These are phyloP conservation scores for Gymnarchus niloticus DNA, from an alignment of 2,113 vertebrate species.

Conservation along the genomic window DNA sequence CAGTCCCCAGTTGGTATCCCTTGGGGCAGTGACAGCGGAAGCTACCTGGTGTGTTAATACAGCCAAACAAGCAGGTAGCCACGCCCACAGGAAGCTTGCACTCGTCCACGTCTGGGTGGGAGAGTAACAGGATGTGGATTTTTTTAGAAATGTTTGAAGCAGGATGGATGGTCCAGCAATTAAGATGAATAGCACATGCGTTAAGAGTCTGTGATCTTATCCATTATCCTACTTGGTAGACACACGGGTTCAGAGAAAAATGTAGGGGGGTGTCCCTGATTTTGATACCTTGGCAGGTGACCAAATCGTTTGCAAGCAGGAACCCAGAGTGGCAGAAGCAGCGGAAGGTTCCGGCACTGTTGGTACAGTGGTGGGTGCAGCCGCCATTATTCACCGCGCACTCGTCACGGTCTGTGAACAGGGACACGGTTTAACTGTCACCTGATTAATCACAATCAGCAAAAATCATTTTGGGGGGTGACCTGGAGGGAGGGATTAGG, in stretches of 20 bases:
- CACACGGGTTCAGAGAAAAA: background rate
- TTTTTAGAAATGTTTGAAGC: background rate
- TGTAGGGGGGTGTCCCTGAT: background rate
- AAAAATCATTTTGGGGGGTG: background rate
- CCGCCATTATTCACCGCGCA: constrained; percentile 13
- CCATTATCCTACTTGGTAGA: background rate
- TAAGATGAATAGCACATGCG: background rate
- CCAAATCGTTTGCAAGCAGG: constrained; percentile 5
- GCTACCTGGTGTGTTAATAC: constrained; percentile 48
- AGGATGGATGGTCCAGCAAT: background rate
- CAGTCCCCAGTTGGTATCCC: constrained; percentile 39
- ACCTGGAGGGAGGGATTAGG: background rate
- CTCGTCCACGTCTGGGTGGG: constrained; percentile 52
- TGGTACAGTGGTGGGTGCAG: constrained; percentile 21
- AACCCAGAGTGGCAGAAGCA: constrained; percentile 22
- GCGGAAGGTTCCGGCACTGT: constrained; percentile 14
- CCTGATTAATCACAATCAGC: background rate
- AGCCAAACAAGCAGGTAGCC: constrained; percentile 45
- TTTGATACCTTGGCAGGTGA: constrained; percentile 14
- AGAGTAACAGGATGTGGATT: background rate
- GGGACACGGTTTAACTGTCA: background rate
- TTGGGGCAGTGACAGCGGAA: constrained; percentile 46
- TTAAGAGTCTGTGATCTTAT: background rate
- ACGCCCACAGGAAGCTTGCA: constrained; percentile 37
- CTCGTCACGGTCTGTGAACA: constrained; percentile 18